A percentile compares a stretch with the other conserved stretches of the same genome.
These are phyloP conservation scores for Sarcophaga peregrina DNA, from an alignment of 1,140 invertebrate genomes.

Conservation along the genomic window DNA sequence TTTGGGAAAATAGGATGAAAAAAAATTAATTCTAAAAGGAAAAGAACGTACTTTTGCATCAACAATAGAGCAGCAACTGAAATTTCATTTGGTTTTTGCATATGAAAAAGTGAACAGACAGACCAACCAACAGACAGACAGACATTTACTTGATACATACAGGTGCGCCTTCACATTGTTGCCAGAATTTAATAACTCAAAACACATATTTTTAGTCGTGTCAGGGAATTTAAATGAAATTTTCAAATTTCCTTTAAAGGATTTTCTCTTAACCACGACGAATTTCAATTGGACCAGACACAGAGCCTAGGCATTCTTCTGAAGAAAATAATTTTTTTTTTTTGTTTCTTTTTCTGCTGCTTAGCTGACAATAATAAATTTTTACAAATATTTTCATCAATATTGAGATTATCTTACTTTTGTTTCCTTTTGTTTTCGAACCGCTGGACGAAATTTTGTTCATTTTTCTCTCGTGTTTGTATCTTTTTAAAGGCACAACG, in stretches of 20 bases:
- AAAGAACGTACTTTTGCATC: too few relatives aligned
- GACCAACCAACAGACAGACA: too few relatives aligned
- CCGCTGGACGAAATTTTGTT: not conserved
- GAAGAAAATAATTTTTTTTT: too few relatives aligned
- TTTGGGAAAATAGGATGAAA: too few relatives aligned
- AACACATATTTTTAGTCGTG: too few relatives aligned
- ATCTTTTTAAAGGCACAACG: too few relatives aligned
- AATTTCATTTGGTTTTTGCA: too few relatives aligned
- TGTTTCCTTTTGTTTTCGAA: not conserved
- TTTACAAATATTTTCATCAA: slow-evolving; percentile 17
- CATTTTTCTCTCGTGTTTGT: not conserved
- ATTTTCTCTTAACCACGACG: not conserved
- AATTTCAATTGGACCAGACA: not conserved
- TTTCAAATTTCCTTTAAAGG: not conserved
- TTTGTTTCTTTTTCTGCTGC: not conserved
- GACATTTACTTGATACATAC: not conserved
- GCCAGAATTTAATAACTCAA: too few relatives aligned
- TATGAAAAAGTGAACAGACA: too few relatives aligned
- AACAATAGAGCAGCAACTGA: too few relatives aligned
- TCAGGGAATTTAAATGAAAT: too few relatives aligned
- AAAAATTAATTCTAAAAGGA: too few relatives aligned
- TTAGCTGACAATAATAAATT: not conserved
- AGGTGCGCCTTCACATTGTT: not conserved
- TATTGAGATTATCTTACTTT: not conserved
- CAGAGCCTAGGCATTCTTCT: not conserved